Base-by-base conservation (phyloP, 2,113 vertebrate genomes). In the Lepidothrix coronata region DNA sequence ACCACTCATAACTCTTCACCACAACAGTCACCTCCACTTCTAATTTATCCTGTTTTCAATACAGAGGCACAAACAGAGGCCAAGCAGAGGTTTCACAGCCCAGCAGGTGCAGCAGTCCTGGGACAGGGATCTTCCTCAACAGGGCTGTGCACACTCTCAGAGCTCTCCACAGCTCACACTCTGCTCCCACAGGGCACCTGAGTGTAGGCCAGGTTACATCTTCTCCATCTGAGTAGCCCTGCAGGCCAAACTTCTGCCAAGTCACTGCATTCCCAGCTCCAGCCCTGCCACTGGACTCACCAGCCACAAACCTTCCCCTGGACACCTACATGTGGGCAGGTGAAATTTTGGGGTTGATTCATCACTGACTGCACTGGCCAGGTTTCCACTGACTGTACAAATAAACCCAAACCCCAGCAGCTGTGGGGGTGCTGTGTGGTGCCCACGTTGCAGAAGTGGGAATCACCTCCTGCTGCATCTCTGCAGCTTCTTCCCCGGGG, bases 161-260 rank as follows among this genome's bases (percentile, higher is more conserved):
- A 77, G 74, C 75, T 85, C 67, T 58, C 37, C 72, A 1, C n/a
- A 73, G 54, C 37, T 48, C 52, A 5, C 73, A 2, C 30, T 49
- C 49, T 54, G 65, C 57, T 71, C 62, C 46, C 76, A 8, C 49
- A 20, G 59, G 25, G 37, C 31, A 43, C 76, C 49, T 16, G 24
- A 16, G 20, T 1, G 1, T 0, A 19, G 15, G 35, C 15, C 33
- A 28, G n/a, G 43, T 33, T 5, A 7, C 28, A 13, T 3, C n/a
- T 41, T 35, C 15, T 11, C 15, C 13, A 6, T 4, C 1, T 12
- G 33, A 74, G 37, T 3, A 73, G 63, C 82, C 39, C 77, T 43
- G 73, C 59, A 81, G 77, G 77, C 17, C 82, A 81, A 30, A 35
- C 51, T 55, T 24, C 37, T 15, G 39, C 54, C 85, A 55, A 31